Conservation (phyloP, 1,140 invertebrate genomes). For the Mycetomoellerius zeteki region DNA sequence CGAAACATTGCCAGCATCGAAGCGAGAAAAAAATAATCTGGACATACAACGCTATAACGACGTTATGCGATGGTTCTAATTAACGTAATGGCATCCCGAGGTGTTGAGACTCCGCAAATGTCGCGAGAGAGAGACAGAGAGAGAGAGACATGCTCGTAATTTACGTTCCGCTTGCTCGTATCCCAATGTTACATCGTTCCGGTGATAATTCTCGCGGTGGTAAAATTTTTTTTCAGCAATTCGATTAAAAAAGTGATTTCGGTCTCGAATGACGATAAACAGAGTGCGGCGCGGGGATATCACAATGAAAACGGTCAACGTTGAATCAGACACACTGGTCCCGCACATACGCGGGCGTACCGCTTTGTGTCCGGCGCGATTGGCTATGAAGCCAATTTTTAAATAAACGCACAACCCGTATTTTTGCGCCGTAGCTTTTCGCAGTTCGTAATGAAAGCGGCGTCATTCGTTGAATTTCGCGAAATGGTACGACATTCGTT, state of each 20-base stretch:
- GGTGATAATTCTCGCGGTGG: not conserved
- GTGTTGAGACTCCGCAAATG: not conserved
- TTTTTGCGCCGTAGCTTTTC: slow-evolving; percentile 31
- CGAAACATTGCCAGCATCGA: slow-evolving; percentile 29
- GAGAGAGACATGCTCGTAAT: slow-evolving; percentile 2
- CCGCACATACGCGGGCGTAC: not conserved
- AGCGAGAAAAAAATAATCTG: not conserved
- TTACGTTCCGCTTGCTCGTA: slow-evolving; percentile 5
- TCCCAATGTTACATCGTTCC: not conserved
- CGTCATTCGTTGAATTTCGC: not conserved
- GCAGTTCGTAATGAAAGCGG: slow-evolving; percentile 18
- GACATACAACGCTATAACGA: not conserved
- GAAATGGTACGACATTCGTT: not conserved
- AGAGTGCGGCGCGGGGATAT: not conserved
- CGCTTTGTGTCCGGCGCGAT: slow-evolving; percentile 30
- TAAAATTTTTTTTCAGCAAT: slow-evolving; percentile 6
- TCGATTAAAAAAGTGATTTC: slow-evolving; percentile 50
- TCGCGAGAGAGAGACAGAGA: not conserved
- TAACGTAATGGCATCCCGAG: slow-evolving; percentile 34
- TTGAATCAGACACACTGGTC: slow-evolving; percentile 34
- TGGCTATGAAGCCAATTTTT: slow-evolving; percentile 44
- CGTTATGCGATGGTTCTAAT: not conserved
- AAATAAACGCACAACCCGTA: slow-evolving; percentile 36
- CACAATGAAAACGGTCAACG: slow-evolving; percentile 47
- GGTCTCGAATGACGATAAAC: slow-evolving; percentile 24